Evolutionary conservation across 1,140 invertebrate species (phyloP).

Genomic region (Drosophila lacertosa): DNA sequence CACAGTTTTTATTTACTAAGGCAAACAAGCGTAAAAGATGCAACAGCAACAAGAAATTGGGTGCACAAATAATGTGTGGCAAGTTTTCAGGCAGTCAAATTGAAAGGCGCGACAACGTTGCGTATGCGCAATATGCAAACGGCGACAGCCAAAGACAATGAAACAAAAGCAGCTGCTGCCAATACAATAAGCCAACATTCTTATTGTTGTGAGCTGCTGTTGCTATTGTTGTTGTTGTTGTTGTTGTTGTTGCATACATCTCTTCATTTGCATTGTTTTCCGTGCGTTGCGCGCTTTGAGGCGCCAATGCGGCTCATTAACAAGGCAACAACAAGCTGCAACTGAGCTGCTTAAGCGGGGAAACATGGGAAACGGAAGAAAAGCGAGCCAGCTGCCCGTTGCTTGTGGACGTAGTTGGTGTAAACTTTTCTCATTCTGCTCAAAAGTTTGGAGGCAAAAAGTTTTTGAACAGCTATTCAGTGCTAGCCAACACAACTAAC

Average conservation of each 20-base stretch:
- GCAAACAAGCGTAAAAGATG: slow-evolving; percentile 12
- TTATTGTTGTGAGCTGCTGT: not conserved
- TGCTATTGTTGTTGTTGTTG: not conserved
- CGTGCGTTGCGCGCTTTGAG: slow-evolving; percentile 40
- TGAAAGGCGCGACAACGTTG: slow-evolving; percentile 62
- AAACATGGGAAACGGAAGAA: too few relatives aligned
- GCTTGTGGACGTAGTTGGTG: slow-evolving; percentile 14
- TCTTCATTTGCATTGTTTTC: slow-evolving; percentile 58
- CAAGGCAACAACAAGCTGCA: slow-evolving; percentile 48
- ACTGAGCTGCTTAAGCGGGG: slow-evolving; percentile 4
- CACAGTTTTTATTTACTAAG: slow-evolving; percentile 56
- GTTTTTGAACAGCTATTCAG: slow-evolving; percentile 29
- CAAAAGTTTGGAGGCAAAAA: slow-evolving; percentile 45
- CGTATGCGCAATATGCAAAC: slow-evolving; percentile 65
- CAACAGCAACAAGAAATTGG: slow-evolving; percentile 19
- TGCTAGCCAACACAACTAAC: slow-evolving; percentile 34
- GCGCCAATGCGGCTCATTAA: slow-evolving; percentile 66
- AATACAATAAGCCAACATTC: slow-evolving; percentile 14
- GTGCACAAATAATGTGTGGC: slow-evolving; percentile 25
- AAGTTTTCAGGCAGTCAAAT: slow-evolving; percentile 38
- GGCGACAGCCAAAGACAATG: slow-evolving; percentile 31
- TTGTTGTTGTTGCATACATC: slow-evolving; percentile 28
- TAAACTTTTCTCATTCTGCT: slow-evolving; percentile 55
- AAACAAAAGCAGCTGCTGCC: slow-evolving; percentile 40
- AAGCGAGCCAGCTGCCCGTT: not conserved